Base-by-base conservation (phyloP, 2,797 vertebrate genomes). In the Remorina albescens region DNA sequence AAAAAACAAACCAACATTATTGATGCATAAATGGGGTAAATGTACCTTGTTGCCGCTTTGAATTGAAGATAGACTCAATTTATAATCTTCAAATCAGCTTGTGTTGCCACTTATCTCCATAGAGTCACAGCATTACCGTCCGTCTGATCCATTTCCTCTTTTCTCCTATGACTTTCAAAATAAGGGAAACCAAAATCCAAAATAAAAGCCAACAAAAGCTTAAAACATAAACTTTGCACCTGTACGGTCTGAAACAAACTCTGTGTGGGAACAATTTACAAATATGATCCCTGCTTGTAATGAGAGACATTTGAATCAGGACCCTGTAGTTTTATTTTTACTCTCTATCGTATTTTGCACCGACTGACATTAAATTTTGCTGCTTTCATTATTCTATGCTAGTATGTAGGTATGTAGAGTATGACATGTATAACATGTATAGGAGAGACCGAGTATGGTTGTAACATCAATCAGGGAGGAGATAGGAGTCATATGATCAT, bases 101-200 rank as follows among this genome's bases (percentile, higher is more conserved):
- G 25, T 13, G 25, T 21, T 12, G 13, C 8, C 3, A 1, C 6
- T 13, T 16, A 18, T 39, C 56, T 18, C 36, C 46, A 21, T 2
- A 12, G 23, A 23, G 8, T 6, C 12, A 2, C 11, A 49, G 11
- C 5, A 12, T 9, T 6, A 12, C 10, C 2, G 10, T 25, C 5
- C 10, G 21, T 25, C 25, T 49, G 4, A 49, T 5, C 16, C 7
- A 13, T 51, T 15, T 47, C 58, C 26, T 57, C 13, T 37, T 28
- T 42, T 39, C n/a, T 19, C 19, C 6, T 9, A 1, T 4, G 21
- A 30, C 50, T 56, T 42, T 49, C 36, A 76, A 69, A 69, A 76
- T 68, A 68, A 50, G 25, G 6, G 15, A 25, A 39, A n/a, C 41
- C 25, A 23, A 69, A 62, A 63, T 54, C 37, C 23, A 32, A 32